Conservation (phyloP, 2,888 invertebrate genomes). For the Amphipoea lucens region DNA sequence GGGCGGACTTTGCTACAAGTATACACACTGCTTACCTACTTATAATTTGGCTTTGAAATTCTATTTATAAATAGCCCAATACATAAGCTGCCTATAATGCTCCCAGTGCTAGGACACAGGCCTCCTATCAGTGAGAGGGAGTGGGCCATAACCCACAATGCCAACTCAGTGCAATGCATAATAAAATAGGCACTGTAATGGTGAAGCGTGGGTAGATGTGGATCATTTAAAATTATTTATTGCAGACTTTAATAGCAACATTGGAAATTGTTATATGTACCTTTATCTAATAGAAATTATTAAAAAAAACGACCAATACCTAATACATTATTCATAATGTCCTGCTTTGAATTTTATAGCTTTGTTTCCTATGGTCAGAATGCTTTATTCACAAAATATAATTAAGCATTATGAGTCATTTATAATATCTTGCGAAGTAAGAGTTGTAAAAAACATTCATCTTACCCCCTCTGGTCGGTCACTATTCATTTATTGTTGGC, state of each 20-base stretch:
- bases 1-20: not conserved
- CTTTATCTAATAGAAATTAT: too few species aligned
- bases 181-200: not conserved
- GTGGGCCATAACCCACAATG: too few species aligned
- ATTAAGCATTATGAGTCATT: not conserved
- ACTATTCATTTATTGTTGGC: constrained; percentile 51
- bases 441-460: not conserved
- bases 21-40: not conserved
- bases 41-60: constrained; percentile 2
- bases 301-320: not conserved
- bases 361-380: not conserved
- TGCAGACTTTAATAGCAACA: not conserved
- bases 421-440: not conserved
- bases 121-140: too few species aligned
- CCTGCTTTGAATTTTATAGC: not conserved
- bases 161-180: not conserved
- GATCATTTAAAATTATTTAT: not conserved
- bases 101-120: too few species aligned
- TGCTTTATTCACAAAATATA: not conserved
- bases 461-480: constrained; percentile 53
- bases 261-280: too few species aligned
- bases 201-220: not conserved
- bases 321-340: not conserved
- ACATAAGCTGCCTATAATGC: too few species aligned
- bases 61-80: too few species aligned